Conservation (phyloP, 2,888 invertebrate species). For the Nudaria mundana region DNA sequence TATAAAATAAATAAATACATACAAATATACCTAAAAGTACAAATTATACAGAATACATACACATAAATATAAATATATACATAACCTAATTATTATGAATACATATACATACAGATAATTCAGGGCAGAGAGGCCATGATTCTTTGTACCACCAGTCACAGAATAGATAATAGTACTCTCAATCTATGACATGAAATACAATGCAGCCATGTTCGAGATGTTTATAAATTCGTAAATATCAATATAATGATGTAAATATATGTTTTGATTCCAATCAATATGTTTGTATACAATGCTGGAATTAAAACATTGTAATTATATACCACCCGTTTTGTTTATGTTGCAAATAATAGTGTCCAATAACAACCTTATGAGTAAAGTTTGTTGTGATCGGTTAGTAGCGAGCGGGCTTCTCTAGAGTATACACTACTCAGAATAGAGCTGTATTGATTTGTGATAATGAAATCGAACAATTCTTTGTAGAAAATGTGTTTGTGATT, state of each 20-base stretch:
- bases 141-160: too few relatives aligned
- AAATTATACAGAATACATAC: too few relatives aligned
- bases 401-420: not conserved
- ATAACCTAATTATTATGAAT: too few relatives aligned
- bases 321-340: conserved; percentile 17
- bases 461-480: not conserved
- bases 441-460: conserved; percentile 1
- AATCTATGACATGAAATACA: too few relatives aligned
- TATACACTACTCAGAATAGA: not conserved
- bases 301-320: conserved; percentile 11
- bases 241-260: not conserved
- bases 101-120: too few relatives aligned
- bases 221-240: not conserved
- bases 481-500: conserved; percentile 9
- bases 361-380: conserved; percentile 9
- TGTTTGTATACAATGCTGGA: conserved; percentile 1
- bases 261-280: too few relatives aligned
- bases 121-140: too few relatives aligned
- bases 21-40: too few relatives aligned
- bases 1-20: too few relatives aligned
- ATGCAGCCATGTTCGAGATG: too few relatives aligned
- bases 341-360: conserved; percentile 13
- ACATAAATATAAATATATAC: too few relatives aligned
- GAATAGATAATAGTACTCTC: too few relatives aligned
- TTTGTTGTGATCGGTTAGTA: conserved; percentile 7